Percentiles rank a stretch among this genome's conserved stretches.
Conservation (phyloP, 2,797 vertebrate genomes). For the Ibycter americanus region DNA sequence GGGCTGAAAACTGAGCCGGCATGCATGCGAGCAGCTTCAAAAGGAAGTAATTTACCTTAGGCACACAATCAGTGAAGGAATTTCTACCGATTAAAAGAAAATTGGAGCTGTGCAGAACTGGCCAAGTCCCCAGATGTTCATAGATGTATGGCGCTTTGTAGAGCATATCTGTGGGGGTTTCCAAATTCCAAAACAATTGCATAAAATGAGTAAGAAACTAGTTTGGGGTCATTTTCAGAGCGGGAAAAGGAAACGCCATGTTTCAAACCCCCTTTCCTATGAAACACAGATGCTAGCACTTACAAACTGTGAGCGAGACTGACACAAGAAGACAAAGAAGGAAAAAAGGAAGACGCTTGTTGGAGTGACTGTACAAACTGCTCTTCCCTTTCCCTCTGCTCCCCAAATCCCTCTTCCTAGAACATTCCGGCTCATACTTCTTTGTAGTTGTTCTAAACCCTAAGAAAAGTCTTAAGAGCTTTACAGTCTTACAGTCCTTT, state of each 20-base stretch:
- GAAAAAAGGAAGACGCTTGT: neutral
- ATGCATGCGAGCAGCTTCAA: constrained; percentile 35
- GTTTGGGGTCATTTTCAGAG: constrained; percentile 31
- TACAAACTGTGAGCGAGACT: neutral
- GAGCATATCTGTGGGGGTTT: neutral
- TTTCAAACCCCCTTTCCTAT: constrained; percentile 5
- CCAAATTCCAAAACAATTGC: constrained; percentile 52
- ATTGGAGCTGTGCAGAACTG: neutral
- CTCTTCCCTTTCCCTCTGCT: neutral
- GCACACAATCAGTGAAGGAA: constrained; percentile 42
- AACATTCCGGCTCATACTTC: neutral
- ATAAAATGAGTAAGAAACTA: constrained; percentile 13
- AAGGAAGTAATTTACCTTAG: constrained; percentile 59
- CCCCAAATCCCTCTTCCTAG: neutral
- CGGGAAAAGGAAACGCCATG: rapidly evolving
- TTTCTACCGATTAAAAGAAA: constrained; percentile 42
- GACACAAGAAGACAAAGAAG: neutral
- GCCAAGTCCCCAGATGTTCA: constrained; percentile 59
- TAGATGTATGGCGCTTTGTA: neutral
- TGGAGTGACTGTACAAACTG: neutral
- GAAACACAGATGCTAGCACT: constrained; percentile 28
- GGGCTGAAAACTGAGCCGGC: neutral
- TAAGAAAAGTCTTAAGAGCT: neutral
- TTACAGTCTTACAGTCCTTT: neutral
- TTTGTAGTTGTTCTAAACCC: neutral